Evolutionary conservation across 2,113 vertebrate species (phyloP).

Genomic region (Archilochus colubris): DNA sequence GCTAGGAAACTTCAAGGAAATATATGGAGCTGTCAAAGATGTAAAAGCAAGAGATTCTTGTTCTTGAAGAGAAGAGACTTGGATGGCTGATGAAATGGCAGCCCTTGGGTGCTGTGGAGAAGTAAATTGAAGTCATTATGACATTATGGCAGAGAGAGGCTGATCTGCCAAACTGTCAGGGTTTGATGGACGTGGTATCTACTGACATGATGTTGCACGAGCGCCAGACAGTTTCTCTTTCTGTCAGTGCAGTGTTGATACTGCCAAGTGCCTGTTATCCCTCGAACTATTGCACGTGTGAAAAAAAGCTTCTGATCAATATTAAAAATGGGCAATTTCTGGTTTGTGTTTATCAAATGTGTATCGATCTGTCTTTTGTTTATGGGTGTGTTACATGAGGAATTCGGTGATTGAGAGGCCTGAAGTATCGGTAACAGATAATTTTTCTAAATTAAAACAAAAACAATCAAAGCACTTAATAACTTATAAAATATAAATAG

Average conservation of each 20-base stretch:
- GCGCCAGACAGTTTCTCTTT: constrained; percentile 49
- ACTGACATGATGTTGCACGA: background rate
- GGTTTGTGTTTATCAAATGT: background rate
- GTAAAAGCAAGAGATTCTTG: constrained; percentile 11
- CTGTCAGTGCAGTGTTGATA: constrained; percentile 19
- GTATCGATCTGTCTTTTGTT: background rate
- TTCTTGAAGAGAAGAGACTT: constrained; percentile 48
- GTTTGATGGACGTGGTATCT: constrained; percentile 58
- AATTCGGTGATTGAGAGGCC: background rate
- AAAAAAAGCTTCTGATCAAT: constrained; percentile 25
- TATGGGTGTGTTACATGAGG: background rate
- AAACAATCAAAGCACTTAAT: background rate
- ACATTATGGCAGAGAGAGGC: constrained; percentile 46
- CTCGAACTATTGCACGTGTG: constrained; percentile 4
- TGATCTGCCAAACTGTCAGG: constrained; percentile 64
- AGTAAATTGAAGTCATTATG: constrained; percentile 60
- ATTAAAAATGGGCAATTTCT: background rate
- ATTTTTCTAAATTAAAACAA: constrained; percentile 20
- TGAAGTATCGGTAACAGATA: background rate
- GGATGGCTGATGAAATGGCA: constrained; percentile 41
- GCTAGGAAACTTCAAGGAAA: constrained; percentile 25
- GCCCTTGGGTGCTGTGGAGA: constrained; percentile 24
- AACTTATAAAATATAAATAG: background rate
- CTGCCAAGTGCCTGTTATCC: constrained; percentile 56
- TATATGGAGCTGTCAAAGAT: constrained; percentile 34